Percentiles rank a stretch among this genome's conserved stretches.
Evolutionary conservation across 2,888 invertebrate genomes (phyloP).

Genomic region (Gari tellinella): DNA sequence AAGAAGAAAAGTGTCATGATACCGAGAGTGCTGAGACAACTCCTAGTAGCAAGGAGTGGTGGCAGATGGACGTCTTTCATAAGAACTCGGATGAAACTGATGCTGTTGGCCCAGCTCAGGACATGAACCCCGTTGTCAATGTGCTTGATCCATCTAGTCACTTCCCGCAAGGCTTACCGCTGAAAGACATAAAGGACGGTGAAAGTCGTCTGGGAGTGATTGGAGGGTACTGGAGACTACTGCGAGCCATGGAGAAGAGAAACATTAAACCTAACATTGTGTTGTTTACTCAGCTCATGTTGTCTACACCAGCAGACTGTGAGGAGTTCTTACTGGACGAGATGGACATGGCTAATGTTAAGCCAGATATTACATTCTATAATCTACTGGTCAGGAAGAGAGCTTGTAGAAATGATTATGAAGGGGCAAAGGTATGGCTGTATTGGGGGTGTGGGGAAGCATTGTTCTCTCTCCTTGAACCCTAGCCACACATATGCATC

Average conservation of each 20-base stretch:
- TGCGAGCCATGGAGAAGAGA: conserved; percentile 90
- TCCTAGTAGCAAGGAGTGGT: too few relatives aligned
- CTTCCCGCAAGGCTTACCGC: conserved; percentile 18
- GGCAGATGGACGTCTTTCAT: neutral
- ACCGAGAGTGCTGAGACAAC: neutral
- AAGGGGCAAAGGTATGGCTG: conserved; percentile 86
- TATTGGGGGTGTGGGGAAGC: too few relatives aligned
- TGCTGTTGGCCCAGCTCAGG: neutral
- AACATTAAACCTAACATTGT: conserved; percentile 90
- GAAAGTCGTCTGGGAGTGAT: conserved; percentile 86
- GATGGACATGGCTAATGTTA: conserved; percentile 86
- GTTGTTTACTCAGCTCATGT: conserved; percentile 91
- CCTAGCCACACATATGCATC: too few relatives aligned
- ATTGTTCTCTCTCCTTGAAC: too few relatives aligned
- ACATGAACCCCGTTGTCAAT: conserved; percentile 40
- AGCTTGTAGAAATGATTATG: conserved; percentile 89
- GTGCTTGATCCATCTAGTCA: conserved; percentile 59
- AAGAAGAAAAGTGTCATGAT: neutral
- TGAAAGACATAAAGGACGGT: conserved; percentile 30
- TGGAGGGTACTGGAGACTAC: conserved; percentile 91
- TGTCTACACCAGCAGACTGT: conserved; percentile 88
- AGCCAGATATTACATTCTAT: conserved; percentile 92
- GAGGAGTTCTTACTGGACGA: conserved; percentile 87
- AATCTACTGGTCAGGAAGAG: conserved; percentile 94
- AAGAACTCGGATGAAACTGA: neutral